A percentile compares a stretch with the other conserved stretches of the same genome.
Evolutionary conservation across 2,113 vertebrate species (phyloP).

Genomic region (Aleadryas rufinucha): DNA sequence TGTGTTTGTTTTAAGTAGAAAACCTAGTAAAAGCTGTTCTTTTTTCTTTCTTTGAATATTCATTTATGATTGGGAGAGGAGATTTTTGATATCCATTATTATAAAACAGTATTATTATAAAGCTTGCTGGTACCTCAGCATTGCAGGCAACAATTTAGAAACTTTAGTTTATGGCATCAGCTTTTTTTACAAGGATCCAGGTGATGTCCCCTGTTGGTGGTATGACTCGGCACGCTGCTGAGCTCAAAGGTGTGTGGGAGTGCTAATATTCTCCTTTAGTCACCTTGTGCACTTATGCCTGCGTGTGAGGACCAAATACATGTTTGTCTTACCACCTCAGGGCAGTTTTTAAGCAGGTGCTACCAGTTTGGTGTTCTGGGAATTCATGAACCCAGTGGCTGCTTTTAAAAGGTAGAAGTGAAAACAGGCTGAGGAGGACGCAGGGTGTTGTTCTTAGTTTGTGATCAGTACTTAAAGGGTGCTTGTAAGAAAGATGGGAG

Average conservation of each 20-base stretch:
- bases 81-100: neutral
- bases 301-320: neutral
- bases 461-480: neutral
- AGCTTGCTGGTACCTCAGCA: neutral
- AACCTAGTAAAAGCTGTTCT: neutral
- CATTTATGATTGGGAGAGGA: neutral
- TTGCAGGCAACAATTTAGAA: neutral
- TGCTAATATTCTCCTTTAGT: neutral
- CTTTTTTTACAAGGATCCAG: neutral
- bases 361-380: neutral
- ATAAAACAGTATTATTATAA: neutral
- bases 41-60: neutral
- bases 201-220: neutral
- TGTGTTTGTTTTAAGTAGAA: neutral
- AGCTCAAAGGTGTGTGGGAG: neutral
- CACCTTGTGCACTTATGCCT: neutral
- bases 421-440: neutral
- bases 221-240: neutral
- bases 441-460: neutral
- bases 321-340: neutral
- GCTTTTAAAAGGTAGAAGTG: neutral
- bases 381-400: neutral
- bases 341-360: neutral
- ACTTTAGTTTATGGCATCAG: neutral
- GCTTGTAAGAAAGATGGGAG: neutral